Conservation (phyloP, 2,888 invertebrate species). For the Nemoura dubitans region DNA sequence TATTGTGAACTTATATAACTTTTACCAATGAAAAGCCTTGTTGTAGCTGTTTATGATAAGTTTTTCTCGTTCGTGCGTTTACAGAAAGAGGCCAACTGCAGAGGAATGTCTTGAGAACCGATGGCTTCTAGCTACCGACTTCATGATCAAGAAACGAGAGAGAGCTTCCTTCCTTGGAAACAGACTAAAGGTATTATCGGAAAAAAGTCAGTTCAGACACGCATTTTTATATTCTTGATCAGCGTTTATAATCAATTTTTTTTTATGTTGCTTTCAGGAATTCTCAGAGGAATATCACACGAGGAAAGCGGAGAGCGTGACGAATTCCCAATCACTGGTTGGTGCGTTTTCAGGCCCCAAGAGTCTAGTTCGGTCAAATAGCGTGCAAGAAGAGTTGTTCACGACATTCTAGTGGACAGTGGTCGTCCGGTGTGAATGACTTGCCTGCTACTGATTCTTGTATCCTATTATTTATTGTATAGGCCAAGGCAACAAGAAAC, state of each 20-base stretch:
- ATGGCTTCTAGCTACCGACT: slow-evolving; percentile 93
- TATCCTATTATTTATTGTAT: not conserved
- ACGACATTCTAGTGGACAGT: slow-evolving; percentile 57
- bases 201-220: too few species aligned
- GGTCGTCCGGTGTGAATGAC: not conserved
- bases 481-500: not conserved
- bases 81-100: slow-evolving; percentile 89
- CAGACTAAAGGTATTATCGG: slow-evolving; percentile 79
- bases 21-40: too few species aligned
- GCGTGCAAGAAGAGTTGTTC: slow-evolving; percentile 84
- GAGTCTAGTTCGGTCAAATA: slow-evolving; percentile 77
- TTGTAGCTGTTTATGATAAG: too few species aligned
- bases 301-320: slow-evolving; percentile 70
- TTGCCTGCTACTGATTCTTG: not conserved
- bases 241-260: too few species aligned
- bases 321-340: slow-evolving; percentile 66
- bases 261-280: slow-evolving; percentile 62
- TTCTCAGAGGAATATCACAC: slow-evolving; percentile 84
- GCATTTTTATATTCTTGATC: too few species aligned
- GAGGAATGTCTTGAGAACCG: slow-evolving; percentile 96
- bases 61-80: too few species aligned
- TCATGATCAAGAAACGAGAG: slow-evolving; percentile 92
- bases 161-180: slow-evolving; percentile 85
- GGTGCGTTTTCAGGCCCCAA: slow-evolving; percentile 66
- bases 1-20: too few species aligned